Conservation (phyloP, 2,113 vertebrate species). For the Polypterus bichir region DNA sequence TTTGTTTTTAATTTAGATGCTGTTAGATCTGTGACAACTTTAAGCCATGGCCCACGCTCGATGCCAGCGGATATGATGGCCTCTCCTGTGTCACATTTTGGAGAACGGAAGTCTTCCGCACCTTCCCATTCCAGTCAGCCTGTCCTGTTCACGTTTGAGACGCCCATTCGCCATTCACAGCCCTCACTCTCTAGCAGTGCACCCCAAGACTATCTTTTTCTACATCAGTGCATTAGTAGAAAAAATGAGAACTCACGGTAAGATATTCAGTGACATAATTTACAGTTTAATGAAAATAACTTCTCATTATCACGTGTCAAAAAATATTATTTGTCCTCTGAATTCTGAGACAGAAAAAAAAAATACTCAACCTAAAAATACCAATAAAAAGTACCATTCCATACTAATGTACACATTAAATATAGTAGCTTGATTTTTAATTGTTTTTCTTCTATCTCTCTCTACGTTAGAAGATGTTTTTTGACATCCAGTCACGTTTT, state of each 20-base stretch:
- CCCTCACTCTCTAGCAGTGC: slow-evolving; percentile 78
- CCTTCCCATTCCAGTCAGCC: slow-evolving; percentile 89
- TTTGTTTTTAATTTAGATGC: slow-evolving; percentile 49
- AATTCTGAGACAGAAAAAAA: too few relatives aligned
- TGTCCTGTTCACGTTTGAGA: slow-evolving; percentile 85
- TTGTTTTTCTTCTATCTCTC: too few relatives aligned
- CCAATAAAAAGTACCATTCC: too few relatives aligned
- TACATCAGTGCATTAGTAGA: slow-evolving; percentile 95
- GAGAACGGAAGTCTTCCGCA: slow-evolving; percentile 68
- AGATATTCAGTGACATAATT: slow-evolving; percentile 15
- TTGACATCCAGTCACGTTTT: too few relatives aligned
- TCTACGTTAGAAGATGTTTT: too few relatives aligned
- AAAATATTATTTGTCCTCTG: too few relatives aligned
- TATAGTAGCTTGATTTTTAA: too few relatives aligned
- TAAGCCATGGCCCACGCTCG: slow-evolving; percentile 63
- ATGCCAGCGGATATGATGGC: slow-evolving; percentile 65
- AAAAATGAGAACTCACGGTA: slow-evolving; percentile 83
- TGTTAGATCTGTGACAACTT: slow-evolving; percentile 49
- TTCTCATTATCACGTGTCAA: too few relatives aligned
- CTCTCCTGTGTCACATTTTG: slow-evolving; percentile 60
- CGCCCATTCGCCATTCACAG: slow-evolving; percentile 55
- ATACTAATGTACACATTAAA: too few relatives aligned
- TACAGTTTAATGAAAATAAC: too few relatives aligned
- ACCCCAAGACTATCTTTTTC: slow-evolving; percentile 93
- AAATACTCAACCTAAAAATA: too few relatives aligned